Conservation (phyloP, 2,113 vertebrate genomes). For the Vireo altiloquus region DNA sequence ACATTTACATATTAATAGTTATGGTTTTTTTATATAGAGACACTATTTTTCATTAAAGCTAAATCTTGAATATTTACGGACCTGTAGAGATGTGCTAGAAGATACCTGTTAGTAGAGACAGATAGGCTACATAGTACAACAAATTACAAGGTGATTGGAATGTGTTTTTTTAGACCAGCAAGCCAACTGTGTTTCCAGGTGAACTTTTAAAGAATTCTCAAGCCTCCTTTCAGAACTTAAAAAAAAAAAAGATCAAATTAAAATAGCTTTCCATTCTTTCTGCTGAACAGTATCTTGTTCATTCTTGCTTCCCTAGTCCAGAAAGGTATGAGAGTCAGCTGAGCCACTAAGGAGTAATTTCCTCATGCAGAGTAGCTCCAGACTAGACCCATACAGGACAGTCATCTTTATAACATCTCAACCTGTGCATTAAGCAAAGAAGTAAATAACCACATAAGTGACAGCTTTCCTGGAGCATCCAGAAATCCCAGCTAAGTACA, state of each 20-base stretch:
- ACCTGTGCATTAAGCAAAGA: background rate
- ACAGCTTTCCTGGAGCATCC: background rate
- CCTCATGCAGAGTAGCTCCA: background rate
- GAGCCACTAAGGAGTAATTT: background rate
- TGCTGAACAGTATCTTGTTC: background rate
- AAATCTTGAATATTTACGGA: constrained; percentile 46
- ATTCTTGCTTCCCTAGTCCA: background rate
- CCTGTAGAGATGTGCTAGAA: background rate
- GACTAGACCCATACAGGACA: background rate
- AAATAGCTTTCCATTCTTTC: background rate
- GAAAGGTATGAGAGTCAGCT: background rate
- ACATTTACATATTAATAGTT: constrained; percentile 49
- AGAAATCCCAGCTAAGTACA: background rate
- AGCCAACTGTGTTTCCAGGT: background rate
- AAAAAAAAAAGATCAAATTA: background rate
- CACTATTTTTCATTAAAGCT: constrained; percentile 29
- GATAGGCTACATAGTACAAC: background rate
- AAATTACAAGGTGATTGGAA: background rate
- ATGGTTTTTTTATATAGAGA: background rate
- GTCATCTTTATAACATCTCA: background rate
- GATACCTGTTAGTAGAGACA: background rate
- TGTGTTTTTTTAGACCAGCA: background rate
- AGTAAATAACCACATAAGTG: background rate
- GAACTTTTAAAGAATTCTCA: background rate
- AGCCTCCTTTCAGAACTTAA: background rate